A percentile compares a stretch with the other conserved stretches of the same genome.
These are phyloP conservation scores for Notoglanidium macrostoma DNA, from an alignment of 2,797 vertebrate genomes.

Conservation along the genomic window DNA sequence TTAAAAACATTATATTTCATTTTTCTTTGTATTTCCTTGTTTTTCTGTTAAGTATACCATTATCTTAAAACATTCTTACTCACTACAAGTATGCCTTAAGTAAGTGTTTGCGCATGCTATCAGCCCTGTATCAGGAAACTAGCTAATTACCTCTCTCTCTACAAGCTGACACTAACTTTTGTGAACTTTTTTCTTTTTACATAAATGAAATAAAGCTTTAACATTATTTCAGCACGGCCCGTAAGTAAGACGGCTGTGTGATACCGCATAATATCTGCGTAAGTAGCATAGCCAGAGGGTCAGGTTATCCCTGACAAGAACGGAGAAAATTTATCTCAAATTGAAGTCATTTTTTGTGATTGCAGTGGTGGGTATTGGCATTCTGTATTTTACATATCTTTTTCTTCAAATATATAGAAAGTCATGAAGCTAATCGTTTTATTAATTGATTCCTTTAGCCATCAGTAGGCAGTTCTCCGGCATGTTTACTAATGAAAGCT, in stretches of 20 bases:
- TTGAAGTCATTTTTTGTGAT: background rate
- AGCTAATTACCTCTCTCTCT: background rate
- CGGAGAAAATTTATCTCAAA: background rate
- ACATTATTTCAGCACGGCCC: background rate
- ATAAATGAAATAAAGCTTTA: background rate
- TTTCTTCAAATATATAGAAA: background rate
- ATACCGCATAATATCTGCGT: background rate
- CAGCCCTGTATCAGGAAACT: background rate
- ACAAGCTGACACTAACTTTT: background rate
- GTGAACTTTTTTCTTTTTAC: background rate
- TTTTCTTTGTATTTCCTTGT: background rate
- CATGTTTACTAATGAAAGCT: conserved; percentile 9
- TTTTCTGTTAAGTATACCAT: background rate
- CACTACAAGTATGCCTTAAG: background rate
- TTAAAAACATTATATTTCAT: background rate
- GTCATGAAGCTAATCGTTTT: background rate
- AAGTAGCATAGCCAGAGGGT: too few species aligned
- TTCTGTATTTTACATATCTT: background rate
- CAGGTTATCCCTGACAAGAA: background rate
- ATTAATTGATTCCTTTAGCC: background rate
- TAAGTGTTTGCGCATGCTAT: background rate
- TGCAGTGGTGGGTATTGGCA: background rate
- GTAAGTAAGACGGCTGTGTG: background rate
- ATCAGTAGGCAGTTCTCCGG: background rate
- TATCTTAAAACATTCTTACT: background rate